These are phyloP conservation scores for Cephus pulcher DNA, from an alignment of 2,888 invertebrate species.

Conservation along the genomic window DNA sequence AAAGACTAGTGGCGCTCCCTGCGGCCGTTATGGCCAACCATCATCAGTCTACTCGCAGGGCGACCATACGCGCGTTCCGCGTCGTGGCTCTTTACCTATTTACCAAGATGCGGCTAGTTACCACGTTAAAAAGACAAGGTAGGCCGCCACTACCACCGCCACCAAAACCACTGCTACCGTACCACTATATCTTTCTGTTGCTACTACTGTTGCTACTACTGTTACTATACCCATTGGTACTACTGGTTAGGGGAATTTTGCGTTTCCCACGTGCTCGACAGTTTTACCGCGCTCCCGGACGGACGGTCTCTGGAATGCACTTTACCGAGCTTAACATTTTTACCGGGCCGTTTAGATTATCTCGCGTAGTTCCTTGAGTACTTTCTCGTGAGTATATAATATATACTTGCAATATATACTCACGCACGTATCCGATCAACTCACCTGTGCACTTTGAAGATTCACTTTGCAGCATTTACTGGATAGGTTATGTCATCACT, in stretches of 20 bases:
- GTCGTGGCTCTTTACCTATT: conserved; percentile 48
- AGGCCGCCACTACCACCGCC: background rate
- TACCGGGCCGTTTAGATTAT: conserved; percentile 13
- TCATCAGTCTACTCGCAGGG: background rate
- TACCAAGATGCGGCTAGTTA: conserved; percentile 54
- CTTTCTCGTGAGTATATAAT: background rate
- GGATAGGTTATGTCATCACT: background rate
- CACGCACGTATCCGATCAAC: background rate
- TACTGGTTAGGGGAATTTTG: conserved; percentile 34
- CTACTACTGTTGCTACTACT: background rate
- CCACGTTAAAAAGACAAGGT: conserved; percentile 37
- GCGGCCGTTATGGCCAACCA: background rate
- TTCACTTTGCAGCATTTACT: background rate
- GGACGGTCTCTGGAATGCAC: conserved; percentile 39
- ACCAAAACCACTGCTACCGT: background rate
- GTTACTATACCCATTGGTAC: conserved; percentile 18
- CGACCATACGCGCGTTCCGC: background rate
- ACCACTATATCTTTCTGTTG: background rate
- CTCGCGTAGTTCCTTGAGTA: conserved; percentile 8
- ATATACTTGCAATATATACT: background rate
- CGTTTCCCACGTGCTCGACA: conserved; percentile 59
- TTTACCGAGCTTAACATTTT: conserved; percentile 9
- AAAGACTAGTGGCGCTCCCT: background rate
- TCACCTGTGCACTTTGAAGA: background rate
- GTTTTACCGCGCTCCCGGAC: conserved; percentile 26